These are phyloP conservation scores for Cepaea nemoralis DNA, from an alignment of 1,140 invertebrate genomes.

Conservation along the genomic window DNA sequence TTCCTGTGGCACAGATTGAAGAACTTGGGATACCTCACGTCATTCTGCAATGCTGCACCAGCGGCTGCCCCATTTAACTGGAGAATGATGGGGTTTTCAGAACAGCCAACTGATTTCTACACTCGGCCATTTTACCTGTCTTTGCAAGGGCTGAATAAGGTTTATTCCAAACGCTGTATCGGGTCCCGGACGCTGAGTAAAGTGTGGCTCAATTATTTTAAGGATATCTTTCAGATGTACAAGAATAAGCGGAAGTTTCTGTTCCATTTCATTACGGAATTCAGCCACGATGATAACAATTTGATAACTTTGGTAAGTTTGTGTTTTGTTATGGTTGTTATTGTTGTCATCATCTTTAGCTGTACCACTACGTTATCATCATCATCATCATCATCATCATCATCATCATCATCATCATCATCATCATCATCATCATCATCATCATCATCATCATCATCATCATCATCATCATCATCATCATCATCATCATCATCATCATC, in stretches of 20 bases:
- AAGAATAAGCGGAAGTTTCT: slow-evolving; percentile 82
- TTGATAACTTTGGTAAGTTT: slow-evolving; percentile 77
- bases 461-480: background rate
- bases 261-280: slow-evolving; percentile 87
- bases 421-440: background rate
- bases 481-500: background rate
- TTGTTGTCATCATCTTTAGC: background rate
- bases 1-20: slow-evolving; percentile 72
- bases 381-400: background rate
- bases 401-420: background rate
- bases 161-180: slow-evolving; percentile 76
- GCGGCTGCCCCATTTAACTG: slow-evolving; percentile 90
- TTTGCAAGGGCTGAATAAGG: slow-evolving; percentile 76
- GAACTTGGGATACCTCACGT: slow-evolving; percentile 79
- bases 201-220: slow-evolving; percentile 79
- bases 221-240: slow-evolving; percentile 77
- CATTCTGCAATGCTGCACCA: slow-evolving; percentile 88
- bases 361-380: background rate
- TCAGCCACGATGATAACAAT: slow-evolving; percentile 84
- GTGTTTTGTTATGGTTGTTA: background rate
- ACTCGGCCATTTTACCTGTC: slow-evolving; percentile 84
- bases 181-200: slow-evolving; percentile 82
- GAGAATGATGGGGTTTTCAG: slow-evolving; percentile 87
- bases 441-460: background rate
- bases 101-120: slow-evolving; percentile 91